These are phyloP conservation scores for Chrysochloris asiatica DNA, from an alignment of 2,113 vertebrate species.

Conservation along the genomic window DNA sequence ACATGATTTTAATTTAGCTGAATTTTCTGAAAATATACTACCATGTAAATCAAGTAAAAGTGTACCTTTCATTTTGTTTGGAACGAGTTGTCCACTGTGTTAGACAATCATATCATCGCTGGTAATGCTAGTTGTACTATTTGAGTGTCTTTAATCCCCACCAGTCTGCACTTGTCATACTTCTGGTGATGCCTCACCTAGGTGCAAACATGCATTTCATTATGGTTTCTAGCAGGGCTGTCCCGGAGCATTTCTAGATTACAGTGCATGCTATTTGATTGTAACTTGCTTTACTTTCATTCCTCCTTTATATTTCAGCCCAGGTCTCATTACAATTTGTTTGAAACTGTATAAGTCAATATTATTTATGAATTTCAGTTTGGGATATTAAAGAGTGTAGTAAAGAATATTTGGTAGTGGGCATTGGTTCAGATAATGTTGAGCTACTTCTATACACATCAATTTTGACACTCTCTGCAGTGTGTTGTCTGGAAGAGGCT, in stretches of 20 bases:
- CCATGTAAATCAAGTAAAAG: neutral
- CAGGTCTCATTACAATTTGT: neutral
- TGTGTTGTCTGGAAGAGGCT: neutral
- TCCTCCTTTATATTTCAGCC: neutral
- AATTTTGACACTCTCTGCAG: neutral
- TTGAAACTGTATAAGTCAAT: constrained; percentile 65
- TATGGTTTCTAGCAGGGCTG: neutral
- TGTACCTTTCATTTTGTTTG: neutral
- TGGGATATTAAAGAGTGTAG: neutral
- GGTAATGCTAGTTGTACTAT: neutral
- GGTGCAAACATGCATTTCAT: neutral
- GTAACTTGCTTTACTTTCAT: neutral
- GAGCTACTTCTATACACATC: neutral
- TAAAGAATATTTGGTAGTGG: neutral
- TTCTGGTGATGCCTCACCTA: neutral
- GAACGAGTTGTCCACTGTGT: neutral
- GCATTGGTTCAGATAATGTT: neutral
- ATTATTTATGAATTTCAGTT: constrained; percentile 61
- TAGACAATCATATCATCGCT: neutral
- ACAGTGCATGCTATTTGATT: neutral
- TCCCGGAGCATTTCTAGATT: neutral
- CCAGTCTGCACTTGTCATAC: neutral
- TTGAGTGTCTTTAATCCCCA: neutral
- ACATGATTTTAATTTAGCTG: constrained; percentile 10
- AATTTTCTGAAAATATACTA: neutral